Evolutionary conservation across 92 coral and sea anemone genomes (phyloP), one percentile per base, ranked within the genome.

Genomic region (Diadumene lineata): DNA sequence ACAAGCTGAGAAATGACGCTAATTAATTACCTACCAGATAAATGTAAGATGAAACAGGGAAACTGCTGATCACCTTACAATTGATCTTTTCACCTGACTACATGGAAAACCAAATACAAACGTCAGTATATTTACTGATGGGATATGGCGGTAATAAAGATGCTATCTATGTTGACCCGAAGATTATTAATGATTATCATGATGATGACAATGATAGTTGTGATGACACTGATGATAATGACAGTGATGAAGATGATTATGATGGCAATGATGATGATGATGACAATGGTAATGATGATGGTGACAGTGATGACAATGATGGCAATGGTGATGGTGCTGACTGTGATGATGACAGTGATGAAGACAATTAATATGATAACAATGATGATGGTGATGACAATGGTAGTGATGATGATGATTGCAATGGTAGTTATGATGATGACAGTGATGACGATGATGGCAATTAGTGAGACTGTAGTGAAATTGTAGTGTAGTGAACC

Each of bases 1-100:
- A n/a, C n/a, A n/a, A n/a, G n/a, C n/a, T n/a, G n/a, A n/a, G n/a
- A n/a, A n/a, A n/a, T n/a, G n/a, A n/a, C n/a, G n/a, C 48, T 38
- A 4, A 4, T 38, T 6, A 27, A 50, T 21, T 29, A 76, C 98
- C 50, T 80, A 93, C 97, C 84, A 94, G 64, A 74, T 88, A 94
- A 27, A 74, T 73, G 18, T 85, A 43, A 34, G 79, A 71, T 25
- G 90, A 61, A 27, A 94, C 43, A 16, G 80, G 43, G 57, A 88
- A 87, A 6, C 85, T 88, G 27, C 88, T 70, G 22, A 69, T 61
- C 30, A 91, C 75, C 16, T 77, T 70, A 48, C 81, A 83, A 9
- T 76, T 72, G 31, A 94, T 88, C 27, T 74, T 69, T 0, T 76
- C 85, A 27, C 92, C 98, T 66, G 98, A 89, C 98, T 94, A 7